phyloP scores from a whole-genome alignment of 2,888 invertebrate species.

The Oscheius sp. region DNA sequence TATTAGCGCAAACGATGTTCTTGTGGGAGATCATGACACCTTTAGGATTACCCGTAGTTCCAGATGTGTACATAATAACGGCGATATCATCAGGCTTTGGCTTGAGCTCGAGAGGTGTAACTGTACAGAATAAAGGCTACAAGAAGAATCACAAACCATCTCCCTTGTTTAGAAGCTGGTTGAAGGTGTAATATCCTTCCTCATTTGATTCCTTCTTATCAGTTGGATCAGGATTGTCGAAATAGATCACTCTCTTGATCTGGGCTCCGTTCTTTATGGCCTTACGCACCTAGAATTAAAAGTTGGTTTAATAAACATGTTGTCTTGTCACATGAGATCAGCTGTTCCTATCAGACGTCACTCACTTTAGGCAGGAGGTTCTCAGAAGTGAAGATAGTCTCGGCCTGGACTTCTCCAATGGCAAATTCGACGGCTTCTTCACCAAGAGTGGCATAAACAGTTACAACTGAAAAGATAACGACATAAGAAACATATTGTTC shows the following conservation, averaged over 20 bases:
- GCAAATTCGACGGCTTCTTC: conserved; percentile 96
- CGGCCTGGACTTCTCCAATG: conserved; percentile 93
- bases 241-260: conserved; percentile 65
- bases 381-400: conserved; percentile 89
- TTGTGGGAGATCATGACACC: conserved; percentile 73
- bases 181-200: conserved; percentile 53
- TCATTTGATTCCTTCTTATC: conserved; percentile 43
- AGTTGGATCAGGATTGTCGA: conserved; percentile 53
- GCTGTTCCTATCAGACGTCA: not conserved
- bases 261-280: conserved; percentile 59
- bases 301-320: conserved; percentile 9
- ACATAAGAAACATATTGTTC: not conserved
- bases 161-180: conserved; percentile 56
- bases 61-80: conserved; percentile 98
- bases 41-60: conserved; percentile 82
- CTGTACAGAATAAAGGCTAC: conserved; percentile 32
- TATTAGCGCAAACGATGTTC: conserved; percentile 73
- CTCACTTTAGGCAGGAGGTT: conserved; percentile 76
- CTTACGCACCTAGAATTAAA: conserved; percentile 45
- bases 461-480: conserved; percentile 80
- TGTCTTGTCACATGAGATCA: conserved; percentile 17
- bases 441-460: conserved; percentile 94
- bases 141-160: conserved; percentile 33
- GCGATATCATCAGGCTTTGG: conserved; percentile 84
- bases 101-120: conserved; percentile 66